A percentile compares a stretch with the other conserved stretches of the same genome.
phyloP scores from a whole-genome alignment of 2,888 invertebrate genomes.

The Onthophagus sagittarius region DNA sequence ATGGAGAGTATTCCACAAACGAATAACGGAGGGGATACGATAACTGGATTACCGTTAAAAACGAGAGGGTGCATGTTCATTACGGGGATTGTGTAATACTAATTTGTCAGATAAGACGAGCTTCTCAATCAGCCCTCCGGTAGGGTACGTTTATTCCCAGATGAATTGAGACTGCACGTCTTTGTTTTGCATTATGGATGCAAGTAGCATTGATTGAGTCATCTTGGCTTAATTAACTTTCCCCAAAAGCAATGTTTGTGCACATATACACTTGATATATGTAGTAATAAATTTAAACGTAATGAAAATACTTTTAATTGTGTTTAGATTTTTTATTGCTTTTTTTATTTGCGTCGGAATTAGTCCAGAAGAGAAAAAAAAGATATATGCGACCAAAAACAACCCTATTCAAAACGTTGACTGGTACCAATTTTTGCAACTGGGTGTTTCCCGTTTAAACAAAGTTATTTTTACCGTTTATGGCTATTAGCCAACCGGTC shows the following conservation, averaged over 20 bases:
- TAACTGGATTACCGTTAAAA: conserved; percentile 30
- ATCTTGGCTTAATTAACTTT: not conserved
- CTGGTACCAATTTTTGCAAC: not conserved
- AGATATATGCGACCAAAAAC: not conserved
- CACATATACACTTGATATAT: not conserved
- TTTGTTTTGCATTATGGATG: conserved; percentile 10
- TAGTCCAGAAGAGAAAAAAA: not conserved
- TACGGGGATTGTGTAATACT: conserved; percentile 29
- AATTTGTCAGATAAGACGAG: conserved; percentile 33
- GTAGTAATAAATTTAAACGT: not conserved
- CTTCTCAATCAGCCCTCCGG: conserved; percentile 31
- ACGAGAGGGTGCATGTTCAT: conserved; percentile 30
- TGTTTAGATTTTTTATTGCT: not conserved
- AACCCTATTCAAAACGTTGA: not conserved
- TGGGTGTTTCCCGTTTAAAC: not conserved
- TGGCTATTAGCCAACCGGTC: not conserved
- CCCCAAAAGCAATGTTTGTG: not conserved
- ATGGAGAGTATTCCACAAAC: not conserved
- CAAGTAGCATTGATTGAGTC: not conserved
- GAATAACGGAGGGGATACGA: conserved; percentile 21
- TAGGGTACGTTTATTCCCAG: conserved; percentile 29
- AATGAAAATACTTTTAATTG: not conserved
- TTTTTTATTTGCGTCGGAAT: not conserved
- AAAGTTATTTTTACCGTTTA: not conserved
- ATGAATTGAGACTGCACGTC: conserved; percentile 31